Conservation (phyloP, 2,797 vertebrate species). For the Ispidina picta region DNA sequence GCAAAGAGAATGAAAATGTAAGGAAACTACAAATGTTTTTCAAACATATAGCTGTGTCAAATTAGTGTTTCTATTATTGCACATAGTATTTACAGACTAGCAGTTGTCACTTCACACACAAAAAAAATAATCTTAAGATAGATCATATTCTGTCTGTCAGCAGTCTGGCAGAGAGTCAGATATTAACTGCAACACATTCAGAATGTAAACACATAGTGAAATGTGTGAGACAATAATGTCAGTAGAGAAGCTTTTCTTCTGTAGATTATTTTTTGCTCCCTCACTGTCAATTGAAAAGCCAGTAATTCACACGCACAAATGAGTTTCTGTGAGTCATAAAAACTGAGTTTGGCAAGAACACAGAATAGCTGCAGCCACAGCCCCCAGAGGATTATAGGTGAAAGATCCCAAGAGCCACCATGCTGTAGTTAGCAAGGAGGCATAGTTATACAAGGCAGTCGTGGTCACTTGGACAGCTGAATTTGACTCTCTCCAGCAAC, state of each 20-base stretch:
- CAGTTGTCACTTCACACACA: constrained; percentile 25
- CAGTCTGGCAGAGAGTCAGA: constrained; percentile 49
- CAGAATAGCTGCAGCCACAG: not conserved
- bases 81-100: constrained; percentile 33
- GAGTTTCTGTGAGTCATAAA: constrained; percentile 35
- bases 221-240: constrained; percentile 40
- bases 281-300: constrained; percentile 26
- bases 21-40: not conserved
- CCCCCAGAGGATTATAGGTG: not conserved
- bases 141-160: constrained; percentile 51
- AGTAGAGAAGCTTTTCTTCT: constrained; percentile 47
- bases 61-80: constrained; percentile 42
- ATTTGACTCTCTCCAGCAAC: not conserved
- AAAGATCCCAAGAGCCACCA: not conserved
- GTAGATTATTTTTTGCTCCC: constrained; percentile 24
- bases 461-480: not conserved
- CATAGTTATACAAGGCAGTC: fast-evolving
- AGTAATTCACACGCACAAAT: not conserved
- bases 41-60: constrained; percentile 17
- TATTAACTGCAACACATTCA: constrained; percentile 45
- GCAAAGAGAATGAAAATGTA: not conserved
- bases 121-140: not conserved
- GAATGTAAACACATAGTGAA: constrained; percentile 64
- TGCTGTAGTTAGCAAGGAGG: not conserved
- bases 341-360: not conserved